phyloP scores from a whole-genome alignment of 2,797 vertebrate genomes.

The Presbytis comata region DNA sequence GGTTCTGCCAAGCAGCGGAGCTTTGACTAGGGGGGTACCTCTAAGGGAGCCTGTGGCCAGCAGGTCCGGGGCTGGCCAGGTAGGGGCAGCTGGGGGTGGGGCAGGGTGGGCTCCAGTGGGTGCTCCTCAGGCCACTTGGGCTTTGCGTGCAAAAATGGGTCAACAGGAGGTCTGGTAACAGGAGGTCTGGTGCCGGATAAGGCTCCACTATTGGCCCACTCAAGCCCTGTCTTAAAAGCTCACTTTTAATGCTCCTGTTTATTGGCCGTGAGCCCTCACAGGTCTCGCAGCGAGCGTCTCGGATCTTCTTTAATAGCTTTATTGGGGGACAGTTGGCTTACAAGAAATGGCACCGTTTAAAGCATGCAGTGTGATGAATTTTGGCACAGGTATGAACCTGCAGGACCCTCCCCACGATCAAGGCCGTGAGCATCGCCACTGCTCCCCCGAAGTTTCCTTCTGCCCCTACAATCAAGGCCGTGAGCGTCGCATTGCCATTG shows the following conservation, averaged over 20 bases:
- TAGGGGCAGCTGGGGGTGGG: too few relatives aligned
- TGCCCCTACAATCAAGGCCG: too few relatives aligned
- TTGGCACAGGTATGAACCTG: too few relatives aligned
- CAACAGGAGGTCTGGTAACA: accelerated
- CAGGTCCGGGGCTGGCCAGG: neutral
- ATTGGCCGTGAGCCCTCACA: accelerated
- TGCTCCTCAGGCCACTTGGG: neutral
- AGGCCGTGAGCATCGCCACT: accelerated
- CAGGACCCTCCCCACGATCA: accelerated
- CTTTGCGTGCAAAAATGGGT: neutral
- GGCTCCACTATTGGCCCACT: accelerated
- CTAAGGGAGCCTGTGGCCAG: neutral
- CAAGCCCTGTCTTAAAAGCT: accelerated
- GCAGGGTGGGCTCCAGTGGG: too few relatives aligned
- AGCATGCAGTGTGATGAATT: accelerated
- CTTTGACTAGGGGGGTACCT: neutral
- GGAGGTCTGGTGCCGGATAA: neutral
- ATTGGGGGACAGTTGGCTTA: accelerated
- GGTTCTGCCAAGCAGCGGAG: neutral
- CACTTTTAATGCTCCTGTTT: accelerated
- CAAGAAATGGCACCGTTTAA: accelerated
- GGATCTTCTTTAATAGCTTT: neutral
- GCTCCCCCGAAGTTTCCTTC: too few relatives aligned
- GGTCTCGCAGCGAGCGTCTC: accelerated
- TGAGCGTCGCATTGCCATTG: accelerated